Percentiles rank a stretch among this genome's conserved stretches.
Conservation (phyloP, 2,797 vertebrate genomes). For the Leptatherina wallacei region DNA sequence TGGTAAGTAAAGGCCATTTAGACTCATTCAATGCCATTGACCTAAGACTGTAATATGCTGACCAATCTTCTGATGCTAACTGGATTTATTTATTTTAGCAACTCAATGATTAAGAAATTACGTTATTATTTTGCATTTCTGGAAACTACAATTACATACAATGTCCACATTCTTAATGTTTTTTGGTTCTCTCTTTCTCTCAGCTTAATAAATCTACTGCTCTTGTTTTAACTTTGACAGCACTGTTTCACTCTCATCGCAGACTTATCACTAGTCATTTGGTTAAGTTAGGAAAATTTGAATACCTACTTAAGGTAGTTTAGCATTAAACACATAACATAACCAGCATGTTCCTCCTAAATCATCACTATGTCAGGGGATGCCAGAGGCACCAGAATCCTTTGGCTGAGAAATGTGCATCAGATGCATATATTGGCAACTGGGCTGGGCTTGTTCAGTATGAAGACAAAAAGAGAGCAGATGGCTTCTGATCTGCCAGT, state of each 20-base stretch:
- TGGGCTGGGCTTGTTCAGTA: not conserved
- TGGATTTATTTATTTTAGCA: slow-evolving; percentile 53
- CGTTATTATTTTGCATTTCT: not conserved
- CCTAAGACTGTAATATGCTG: slow-evolving; percentile 45
- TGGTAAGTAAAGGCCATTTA: slow-evolving; percentile 43
- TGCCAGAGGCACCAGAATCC: not conserved
- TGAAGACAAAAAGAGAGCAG: not conserved
- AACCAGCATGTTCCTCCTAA: not conserved
- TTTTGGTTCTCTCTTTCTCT: not conserved
- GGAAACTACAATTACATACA: not conserved
- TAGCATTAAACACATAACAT: not conserved
- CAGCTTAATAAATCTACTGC: not conserved
- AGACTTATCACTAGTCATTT: not conserved
- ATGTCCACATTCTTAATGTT: not conserved
- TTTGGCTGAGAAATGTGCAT: not conserved
- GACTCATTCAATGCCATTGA: slow-evolving; percentile 56
- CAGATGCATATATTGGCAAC: not conserved
- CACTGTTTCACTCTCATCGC: not conserved
- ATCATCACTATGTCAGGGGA: not conserved
- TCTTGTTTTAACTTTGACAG: not conserved
- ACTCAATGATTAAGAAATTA: not conserved
- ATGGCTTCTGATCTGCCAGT: not conserved
- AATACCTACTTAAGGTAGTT: not conserved
- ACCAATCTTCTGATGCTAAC: slow-evolving; percentile 56
- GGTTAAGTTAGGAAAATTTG: not conserved